Base-by-base conservation (phyloP, 1,140 invertebrate genomes). In the Monochamus saltuarius region DNA sequence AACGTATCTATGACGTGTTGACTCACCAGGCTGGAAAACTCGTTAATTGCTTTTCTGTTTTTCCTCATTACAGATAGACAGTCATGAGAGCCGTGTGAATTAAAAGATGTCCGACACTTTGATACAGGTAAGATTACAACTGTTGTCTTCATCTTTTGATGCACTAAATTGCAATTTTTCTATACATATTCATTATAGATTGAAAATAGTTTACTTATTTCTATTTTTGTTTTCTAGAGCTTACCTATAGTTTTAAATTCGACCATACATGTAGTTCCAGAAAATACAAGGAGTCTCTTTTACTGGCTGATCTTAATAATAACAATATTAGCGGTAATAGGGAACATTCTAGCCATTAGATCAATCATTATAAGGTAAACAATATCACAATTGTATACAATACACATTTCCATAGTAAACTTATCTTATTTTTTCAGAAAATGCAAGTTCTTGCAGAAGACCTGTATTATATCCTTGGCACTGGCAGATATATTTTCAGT, bases 391-490 rank as follows among this genome's bases (percentile, higher is more conserved):
- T n/a, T 36, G 22, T 29, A 29, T 29, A 29, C 22, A 2, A 6
- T 29, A 29, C 22, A 29, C 52, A 0, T 43, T 29, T 39, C 14
- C 49, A 59, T 42, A 29, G 2, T 22, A 40, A 40, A 38, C 11
- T 39, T n/a, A n/a, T n/a, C n/a, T 51, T 56, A 17, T 47, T 56
- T 59, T 69, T 67, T 37, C 45, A 74, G 73, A 40, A 73, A 74
- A 46, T 69, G 71, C 42, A 59, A 71, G 39, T 72, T 66, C 40
- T 56, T 76, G 2, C 74, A 76, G 55, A 76, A 76, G 46, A 70
- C 70, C 43, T 80, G 75, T 11, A 72, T 81, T 7, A 75, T 80
- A 10, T 78, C 79, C 0, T 65, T 82, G 47, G 77, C 79, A 13
- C 46, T 73, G 36, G 77, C 79, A 34, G 80, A 82, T 65, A 64